phyloP scores from a whole-genome alignment of 1,140 invertebrate genomes.

The Brevipalpus yothersi region DNA sequence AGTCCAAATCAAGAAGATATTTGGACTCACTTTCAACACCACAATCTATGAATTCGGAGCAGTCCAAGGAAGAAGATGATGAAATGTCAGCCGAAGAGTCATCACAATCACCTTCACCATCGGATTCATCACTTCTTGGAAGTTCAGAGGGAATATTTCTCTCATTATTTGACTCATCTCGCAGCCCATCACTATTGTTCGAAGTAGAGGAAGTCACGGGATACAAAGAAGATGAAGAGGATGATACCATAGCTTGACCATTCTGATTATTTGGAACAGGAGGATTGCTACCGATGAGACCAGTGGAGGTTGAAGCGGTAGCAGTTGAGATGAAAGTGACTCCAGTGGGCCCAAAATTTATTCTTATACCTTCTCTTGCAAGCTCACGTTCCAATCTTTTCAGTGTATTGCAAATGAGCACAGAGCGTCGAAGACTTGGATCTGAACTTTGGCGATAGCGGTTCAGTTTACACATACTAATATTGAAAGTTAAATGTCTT shows the following conservation, averaged over 20 bases:
- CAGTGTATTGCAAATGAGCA: constrained; percentile 78
- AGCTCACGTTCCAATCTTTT: constrained; percentile 71
- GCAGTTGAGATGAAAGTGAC: constrained; percentile 7
- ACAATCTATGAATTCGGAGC: not conserved
- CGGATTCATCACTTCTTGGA: not conserved
- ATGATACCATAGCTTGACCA: no score
- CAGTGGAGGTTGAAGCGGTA: not conserved
- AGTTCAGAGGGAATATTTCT: not conserved
- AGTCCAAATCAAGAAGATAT: not conserved
- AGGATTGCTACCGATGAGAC: no score
- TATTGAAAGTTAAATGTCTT: constrained; percentile 38
- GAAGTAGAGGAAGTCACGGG: no score
- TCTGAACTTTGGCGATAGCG: constrained; percentile 62
- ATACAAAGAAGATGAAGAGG: no score
- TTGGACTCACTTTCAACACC: not conserved
- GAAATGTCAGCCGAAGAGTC: not conserved
- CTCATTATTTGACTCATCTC: no score
- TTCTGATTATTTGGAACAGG: no score
- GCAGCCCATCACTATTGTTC: no score
- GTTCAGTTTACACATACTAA: constrained; percentile 74
- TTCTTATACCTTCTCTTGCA: constrained; percentile 38
- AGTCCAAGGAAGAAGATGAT: not conserved
- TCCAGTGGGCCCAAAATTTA: constrained; percentile 13
- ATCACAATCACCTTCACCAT: not conserved
- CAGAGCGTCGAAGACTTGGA: constrained; percentile 64